A percentile compares a stretch with the other conserved stretches of the same genome.
Evolutionary conservation across 1,140 invertebrate genomes (phyloP).

Genomic region (Patella vulgata): DNA sequence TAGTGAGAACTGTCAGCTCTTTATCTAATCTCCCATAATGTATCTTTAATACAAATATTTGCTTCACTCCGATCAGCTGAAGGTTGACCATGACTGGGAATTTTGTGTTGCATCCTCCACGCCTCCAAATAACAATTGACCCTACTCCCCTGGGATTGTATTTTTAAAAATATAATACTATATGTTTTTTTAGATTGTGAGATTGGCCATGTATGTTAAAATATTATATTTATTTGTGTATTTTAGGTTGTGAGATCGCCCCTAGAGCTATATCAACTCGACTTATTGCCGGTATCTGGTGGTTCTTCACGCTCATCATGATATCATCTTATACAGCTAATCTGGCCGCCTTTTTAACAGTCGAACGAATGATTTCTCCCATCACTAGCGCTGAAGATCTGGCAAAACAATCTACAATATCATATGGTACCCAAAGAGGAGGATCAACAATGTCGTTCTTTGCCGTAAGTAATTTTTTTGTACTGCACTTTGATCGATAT

Average conservation of each 20-base stretch:
- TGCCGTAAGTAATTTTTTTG: conserved; percentile 53
- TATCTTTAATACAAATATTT: too few species aligned
- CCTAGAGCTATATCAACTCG: conserved; percentile 82
- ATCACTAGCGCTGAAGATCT: conserved; percentile 95
- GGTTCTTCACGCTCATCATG: conserved; percentile 98
- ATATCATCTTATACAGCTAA: conserved; percentile 99
- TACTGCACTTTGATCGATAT: conserved; percentile 6
- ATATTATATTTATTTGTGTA: conserved; percentile 78
- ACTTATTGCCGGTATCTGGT: conserved; percentile 97
- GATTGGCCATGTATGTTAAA: too few species aligned
- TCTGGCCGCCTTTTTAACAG: conserved; percentile 92
- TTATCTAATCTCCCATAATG: too few species aligned
- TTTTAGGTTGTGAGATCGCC: conserved; percentile 64
- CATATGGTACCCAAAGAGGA: conserved; percentile 87
- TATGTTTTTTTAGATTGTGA: too few species aligned
- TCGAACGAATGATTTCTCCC: conserved; percentile 94
- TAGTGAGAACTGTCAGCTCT: too few species aligned
- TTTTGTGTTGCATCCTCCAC: too few species aligned
- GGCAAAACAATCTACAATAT: conserved; percentile 92
- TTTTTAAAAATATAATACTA: too few species aligned
- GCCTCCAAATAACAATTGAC: too few species aligned
- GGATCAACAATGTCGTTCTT: conserved; percentile 95
- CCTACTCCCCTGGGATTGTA: too few species aligned
- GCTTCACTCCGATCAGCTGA: too few species aligned
- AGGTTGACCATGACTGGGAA: too few species aligned